Evolutionary conservation across 2,797 vertebrate species (phyloP).

Genomic region (Malurus leucopterus): DNA sequence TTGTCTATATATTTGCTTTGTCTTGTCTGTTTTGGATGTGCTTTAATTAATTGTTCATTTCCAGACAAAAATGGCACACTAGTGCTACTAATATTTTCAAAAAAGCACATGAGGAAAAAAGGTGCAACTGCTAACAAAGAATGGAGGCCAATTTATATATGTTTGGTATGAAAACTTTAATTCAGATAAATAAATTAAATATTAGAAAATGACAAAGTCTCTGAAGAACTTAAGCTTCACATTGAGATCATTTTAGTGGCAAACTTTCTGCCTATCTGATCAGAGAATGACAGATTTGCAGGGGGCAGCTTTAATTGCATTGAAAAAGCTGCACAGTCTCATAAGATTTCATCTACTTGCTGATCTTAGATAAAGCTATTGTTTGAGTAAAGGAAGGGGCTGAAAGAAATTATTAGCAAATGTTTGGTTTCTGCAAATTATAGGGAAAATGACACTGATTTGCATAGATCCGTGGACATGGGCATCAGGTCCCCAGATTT

Average conservation of each 20-base stretch:
- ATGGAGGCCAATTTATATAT: background rate
- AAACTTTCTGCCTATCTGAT: background rate
- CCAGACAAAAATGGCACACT: background rate
- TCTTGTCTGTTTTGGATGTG: background rate
- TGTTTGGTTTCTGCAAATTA: slow-evolving; percentile 6
- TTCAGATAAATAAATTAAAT: background rate
- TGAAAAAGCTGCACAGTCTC: background rate
- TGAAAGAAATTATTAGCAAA: slow-evolving; percentile 3
- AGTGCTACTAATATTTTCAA: background rate
- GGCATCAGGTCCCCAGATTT: background rate
- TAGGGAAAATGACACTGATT: background rate
- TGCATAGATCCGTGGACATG: background rate
- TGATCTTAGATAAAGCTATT: background rate
- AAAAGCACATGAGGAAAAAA: background rate
- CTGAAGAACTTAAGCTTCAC: background rate
- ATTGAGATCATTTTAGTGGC: background rate
- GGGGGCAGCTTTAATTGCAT: background rate
- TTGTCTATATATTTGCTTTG: background rate
- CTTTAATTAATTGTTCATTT: background rate
- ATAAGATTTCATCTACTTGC: background rate
- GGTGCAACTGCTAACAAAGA: background rate
- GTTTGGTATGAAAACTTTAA: background rate
- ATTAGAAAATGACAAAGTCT: background rate
- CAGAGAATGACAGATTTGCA: background rate
- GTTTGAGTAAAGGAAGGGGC: background rate